Base-by-base conservation (phyloP, 1,140 invertebrate species). In the Battus philenor region DNA sequence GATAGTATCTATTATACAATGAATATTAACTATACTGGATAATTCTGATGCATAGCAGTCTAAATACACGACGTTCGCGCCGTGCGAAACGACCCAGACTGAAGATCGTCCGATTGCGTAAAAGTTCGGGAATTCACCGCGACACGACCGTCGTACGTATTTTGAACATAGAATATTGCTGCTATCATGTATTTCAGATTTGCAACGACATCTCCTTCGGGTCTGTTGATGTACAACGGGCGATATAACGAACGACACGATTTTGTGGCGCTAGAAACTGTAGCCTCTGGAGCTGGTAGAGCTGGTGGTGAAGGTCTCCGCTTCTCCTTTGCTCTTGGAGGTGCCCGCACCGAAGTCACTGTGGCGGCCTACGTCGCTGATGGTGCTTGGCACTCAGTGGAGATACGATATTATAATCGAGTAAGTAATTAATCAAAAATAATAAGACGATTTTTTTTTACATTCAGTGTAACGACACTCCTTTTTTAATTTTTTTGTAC, bases 161-260 rank as follows among this genome's bases (percentile, higher is more conserved):
- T n/a, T n/a, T n/a, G n/a, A n/a, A n/a, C n/a, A n/a, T n/a, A n/a
- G n/a, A n/a, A n/a, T n/a, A n/a, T n/a, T n/a, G n/a, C n/a, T n/a
- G n/a, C 10, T 12, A 12, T 32, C n/a, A 32, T 1, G 4, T 4
- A 20, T 7, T 29, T 22, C 64, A 93, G 91, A 58, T 98, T 98
- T 84, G 94, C 97, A 0, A 98, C 96, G 0, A 92, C 95, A 54
- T 81, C 91, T 7, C 87, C 91, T 1, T 92, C 96, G 54, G 97
- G 95, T 0, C 74, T 99, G 0, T 71, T 99, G 0, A 86, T 98
- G 0, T 99, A 99, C 86, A 98, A 99, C 77, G 97, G 97, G 0
- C 89, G 97, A 0, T 98, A 98, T 75, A 98, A 98, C 74, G 96
- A 98, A 63, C 89, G 93, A 7, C 96, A 98, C 68, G 97, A 99